phyloP scores from a whole-genome alignment of 2,797 vertebrate species.

The Diplodus sargus region DNA sequence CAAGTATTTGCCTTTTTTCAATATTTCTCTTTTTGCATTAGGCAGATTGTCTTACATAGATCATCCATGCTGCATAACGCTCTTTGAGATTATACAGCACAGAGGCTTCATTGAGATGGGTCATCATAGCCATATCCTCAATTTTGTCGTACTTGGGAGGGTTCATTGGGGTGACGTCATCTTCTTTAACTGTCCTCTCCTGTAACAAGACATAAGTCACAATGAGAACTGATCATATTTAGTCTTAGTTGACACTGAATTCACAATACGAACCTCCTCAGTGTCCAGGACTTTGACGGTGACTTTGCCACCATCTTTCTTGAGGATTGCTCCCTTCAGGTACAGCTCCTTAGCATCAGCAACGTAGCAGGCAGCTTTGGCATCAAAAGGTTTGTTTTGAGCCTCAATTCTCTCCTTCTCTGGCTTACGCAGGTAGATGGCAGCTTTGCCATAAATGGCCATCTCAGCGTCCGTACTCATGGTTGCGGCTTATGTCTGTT shows the following conservation, averaged over 20 bases:
- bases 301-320: conserved; percentile 85
- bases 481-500: conserved; percentile 65
- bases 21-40: conserved; percentile 48
- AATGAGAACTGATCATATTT: conserved; percentile 20
- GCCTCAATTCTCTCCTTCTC: conserved; percentile 90
- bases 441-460: conserved; percentile 86
- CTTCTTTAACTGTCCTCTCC: conserved; percentile 85
- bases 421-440: conserved; percentile 87
- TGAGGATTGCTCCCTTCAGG: conserved; percentile 85
- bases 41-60: conserved; percentile 65
- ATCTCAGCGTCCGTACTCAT: conserved; percentile 87
- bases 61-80: conserved; percentile 90
- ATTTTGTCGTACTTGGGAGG: conserved; percentile 84
- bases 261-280: conserved; percentile 56
- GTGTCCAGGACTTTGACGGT: conserved; percentile 83
- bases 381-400: conserved; percentile 89
- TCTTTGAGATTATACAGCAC: conserved; percentile 92
- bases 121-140: conserved; percentile 86
- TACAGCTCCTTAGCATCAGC: conserved; percentile 86
- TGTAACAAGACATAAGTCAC: conserved; percentile 53
- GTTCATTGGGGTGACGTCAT: conserved; percentile 84
- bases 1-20: neutral
- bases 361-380: conserved; percentile 88
- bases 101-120: conserved; percentile 81
- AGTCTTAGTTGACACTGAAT: neutral